A percentile compares a stretch with the other conserved stretches of the same genome.
Evolutionary conservation across 2,888 invertebrate genomes (phyloP).

Genomic region (Cheilosia vulpina): DNA sequence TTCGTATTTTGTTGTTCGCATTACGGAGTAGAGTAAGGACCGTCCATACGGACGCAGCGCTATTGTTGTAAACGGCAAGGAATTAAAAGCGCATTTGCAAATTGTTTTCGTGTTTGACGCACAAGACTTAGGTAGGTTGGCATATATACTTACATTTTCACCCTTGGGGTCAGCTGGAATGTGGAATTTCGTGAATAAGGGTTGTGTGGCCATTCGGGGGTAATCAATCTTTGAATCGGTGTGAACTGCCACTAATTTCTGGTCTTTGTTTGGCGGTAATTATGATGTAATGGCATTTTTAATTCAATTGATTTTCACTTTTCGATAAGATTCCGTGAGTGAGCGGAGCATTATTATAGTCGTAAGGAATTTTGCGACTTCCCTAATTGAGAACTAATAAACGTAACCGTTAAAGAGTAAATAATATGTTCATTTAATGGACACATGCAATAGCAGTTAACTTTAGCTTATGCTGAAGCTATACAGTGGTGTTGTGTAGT

Average conservation of each 20-base stretch:
- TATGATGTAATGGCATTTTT: conserved; percentile 47
- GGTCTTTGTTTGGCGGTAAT: conserved; percentile 40
- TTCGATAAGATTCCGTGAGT: conserved; percentile 10
- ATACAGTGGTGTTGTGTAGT: too few species aligned
- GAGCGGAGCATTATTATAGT: conserved; percentile 9
- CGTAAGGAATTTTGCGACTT: conserved; percentile 6
- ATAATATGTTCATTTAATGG: background rate
- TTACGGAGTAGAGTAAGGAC: background rate
- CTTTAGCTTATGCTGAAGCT: too few species aligned
- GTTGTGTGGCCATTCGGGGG: conserved; percentile 1
- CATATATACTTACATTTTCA: background rate
- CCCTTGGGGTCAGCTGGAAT: background rate
- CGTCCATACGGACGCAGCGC: background rate
- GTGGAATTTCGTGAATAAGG: background rate
- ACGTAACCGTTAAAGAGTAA: background rate
- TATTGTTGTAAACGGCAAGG: conserved; percentile 17
- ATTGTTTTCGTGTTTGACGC: conserved; percentile 29
- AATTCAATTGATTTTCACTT: conserved; percentile 25
- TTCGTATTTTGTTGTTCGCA: conserved; percentile 34
- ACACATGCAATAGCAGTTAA: background rate
- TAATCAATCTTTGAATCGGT: conserved; percentile 30
- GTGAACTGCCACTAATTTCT: conserved; percentile 50
- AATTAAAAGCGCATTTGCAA: conserved; percentile 67
- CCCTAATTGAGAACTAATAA: background rate
- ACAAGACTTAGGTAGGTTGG: background rate